Evolutionary conservation across 2,888 invertebrate genomes (phyloP), one percentile per base, ranked within the genome.

Genomic region (Drosophila seclusa): DNA sequence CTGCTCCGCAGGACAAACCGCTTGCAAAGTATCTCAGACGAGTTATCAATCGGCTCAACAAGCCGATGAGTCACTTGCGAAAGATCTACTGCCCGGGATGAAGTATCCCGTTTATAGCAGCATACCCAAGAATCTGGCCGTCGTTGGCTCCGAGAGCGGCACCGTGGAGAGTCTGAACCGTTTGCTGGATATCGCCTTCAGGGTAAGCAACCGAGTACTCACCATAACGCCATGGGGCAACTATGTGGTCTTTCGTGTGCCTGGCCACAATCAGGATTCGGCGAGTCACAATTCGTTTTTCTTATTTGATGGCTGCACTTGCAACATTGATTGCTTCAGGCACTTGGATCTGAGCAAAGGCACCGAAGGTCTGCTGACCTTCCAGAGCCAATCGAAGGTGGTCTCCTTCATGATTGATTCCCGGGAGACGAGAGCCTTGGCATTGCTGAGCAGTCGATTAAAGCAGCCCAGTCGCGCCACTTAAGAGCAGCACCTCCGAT

Each of bases 221-320:
- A 79, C 87, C 0, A 91, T 93, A 86, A 92, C 93, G 1, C 92
- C 92, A 3, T 92, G 92, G 92, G 92, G 92, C 11, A 92, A 92
- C 61, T 93, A 91, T 78, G 90, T 92, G 0, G 86, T 92, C 2
- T 93, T 93, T 49, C 60, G 55, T 45, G 10, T 61, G 69, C n/a
- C 53, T 31, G 2, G 38, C 18, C 1, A 40, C 8, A 45, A 45
- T 4, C 45, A 11, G 4, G 16, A 24, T 16, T 4, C 36, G 7
- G 4, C 16, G 1, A 18, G 4, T 29, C 38, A 7, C 16, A 64
- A 73, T 34, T 38, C 54, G 1, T 92, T 85, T 72, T 91, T 87
- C 42, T 49, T 93, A 0, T 93, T 91, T 32, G 91, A 92, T 70
- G 93, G 93, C 10, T 93, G 93, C 59, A 92, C 91, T 10, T 92